phyloP scores from a whole-genome alignment of 92 coral and sea anemone species.

The Epizoanthus ramosus region DNA sequence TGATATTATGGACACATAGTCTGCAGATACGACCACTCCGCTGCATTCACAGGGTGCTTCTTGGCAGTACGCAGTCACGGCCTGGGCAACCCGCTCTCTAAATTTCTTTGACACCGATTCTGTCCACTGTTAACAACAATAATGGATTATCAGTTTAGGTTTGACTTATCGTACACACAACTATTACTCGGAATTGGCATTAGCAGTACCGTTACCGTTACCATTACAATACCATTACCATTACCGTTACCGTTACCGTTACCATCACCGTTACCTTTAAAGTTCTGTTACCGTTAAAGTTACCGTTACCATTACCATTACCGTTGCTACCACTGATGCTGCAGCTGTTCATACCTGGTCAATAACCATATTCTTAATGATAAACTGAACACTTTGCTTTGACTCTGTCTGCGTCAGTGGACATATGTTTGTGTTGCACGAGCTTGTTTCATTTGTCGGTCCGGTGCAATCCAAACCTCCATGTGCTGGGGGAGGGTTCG shows the following conservation, averaged over 20 bases:
- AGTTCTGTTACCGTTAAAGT: background rate
- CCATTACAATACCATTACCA: background rate
- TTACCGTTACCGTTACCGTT: background rate
- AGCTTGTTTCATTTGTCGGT: constrained; percentile 7
- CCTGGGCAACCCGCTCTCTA: constrained; percentile 35
- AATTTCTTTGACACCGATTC: constrained; percentile 6
- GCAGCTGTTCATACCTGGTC: constrained; percentile 26
- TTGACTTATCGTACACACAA: background rate
- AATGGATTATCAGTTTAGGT: background rate
- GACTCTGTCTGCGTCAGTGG: constrained; percentile 25
- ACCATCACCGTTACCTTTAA: background rate
- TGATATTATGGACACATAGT: constrained; percentile 24
- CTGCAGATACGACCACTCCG: background rate
- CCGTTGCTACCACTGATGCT: background rate
- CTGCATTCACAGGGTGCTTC: constrained; percentile 21
- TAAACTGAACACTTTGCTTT: constrained; percentile 18
- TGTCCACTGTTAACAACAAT: constrained; percentile 20
- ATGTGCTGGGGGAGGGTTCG: constrained; percentile 34
- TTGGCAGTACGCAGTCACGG: constrained; percentile 31
- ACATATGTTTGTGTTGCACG: constrained; percentile 25
- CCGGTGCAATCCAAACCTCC: constrained; percentile 28
- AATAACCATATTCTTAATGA: constrained; percentile 11
- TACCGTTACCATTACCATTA: background rate
- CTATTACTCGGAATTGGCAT: background rate
- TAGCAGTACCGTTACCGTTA: background rate